Conservation (phyloP, 1,140 invertebrate species). For the Neodiprion pinetum region DNA sequence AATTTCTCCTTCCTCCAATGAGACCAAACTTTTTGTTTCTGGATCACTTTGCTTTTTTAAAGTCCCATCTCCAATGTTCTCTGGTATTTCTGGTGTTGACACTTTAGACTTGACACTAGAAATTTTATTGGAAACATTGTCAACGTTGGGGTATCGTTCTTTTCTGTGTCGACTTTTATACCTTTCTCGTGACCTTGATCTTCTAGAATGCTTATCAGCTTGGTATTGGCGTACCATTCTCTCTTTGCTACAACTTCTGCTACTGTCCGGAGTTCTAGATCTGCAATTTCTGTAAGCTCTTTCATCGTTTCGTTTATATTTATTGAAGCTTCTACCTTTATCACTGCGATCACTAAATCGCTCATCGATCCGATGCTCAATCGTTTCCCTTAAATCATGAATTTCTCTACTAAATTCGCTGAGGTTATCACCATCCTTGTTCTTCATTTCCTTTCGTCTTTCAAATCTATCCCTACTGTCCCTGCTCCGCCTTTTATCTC, state of each 20-base stretch:
- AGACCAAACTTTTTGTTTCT: background rate
- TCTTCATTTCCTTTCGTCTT: slow-evolving; percentile 8
- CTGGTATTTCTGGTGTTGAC: background rate
- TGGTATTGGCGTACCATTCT: background rate
- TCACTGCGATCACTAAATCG: background rate
- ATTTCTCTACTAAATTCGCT: slow-evolving; percentile 12
- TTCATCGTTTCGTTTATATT: background rate
- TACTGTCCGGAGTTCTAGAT: background rate
- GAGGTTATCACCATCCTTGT: slow-evolving; percentile 11
- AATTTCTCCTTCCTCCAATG: slow-evolving; percentile 30
- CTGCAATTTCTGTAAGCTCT: background rate
- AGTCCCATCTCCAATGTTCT: background rate
- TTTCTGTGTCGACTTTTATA: background rate
- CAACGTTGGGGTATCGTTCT: background rate
- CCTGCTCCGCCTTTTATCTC: slow-evolving; percentile 11
- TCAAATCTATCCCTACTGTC: slow-evolving; percentile 10
- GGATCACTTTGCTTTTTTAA: too few species aligned
- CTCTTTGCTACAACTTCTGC: background rate
- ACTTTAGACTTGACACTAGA: background rate
- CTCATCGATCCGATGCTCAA: background rate
- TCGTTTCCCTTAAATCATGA: slow-evolving; percentile 8
- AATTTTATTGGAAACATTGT: background rate
- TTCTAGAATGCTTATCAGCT: background rate
- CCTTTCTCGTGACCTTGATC: background rate
- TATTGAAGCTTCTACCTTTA: background rate